These are phyloP conservation scores for Sander lucioperca DNA, from an alignment of 2,113 vertebrate species.

Conservation along the genomic window DNA sequence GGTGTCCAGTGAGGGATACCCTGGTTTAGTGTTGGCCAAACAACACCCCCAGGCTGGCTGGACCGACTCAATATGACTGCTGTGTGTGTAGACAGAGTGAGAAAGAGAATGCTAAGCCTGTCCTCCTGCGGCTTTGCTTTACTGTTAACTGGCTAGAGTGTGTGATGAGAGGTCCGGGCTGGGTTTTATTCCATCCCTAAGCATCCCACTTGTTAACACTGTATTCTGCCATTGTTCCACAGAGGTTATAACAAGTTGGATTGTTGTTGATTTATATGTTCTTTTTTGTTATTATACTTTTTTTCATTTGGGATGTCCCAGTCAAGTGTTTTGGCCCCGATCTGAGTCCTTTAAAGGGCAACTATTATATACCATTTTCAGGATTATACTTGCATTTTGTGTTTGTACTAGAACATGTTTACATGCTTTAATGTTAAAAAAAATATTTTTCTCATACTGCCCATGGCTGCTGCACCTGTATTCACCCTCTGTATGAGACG, in stretches of 20 bases:
- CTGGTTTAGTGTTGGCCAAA: slow-evolving; percentile 69
- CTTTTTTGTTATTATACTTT: background rate
- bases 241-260: background rate
- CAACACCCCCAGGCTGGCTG: slow-evolving; percentile 72
- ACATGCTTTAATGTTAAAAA: too few species aligned
- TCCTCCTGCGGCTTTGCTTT: slow-evolving; percentile 34
- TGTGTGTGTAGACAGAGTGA: slow-evolving; percentile 24
- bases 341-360: too few species aligned
- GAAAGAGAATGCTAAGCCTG: background rate
- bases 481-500: too few species aligned
- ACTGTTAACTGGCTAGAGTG: slow-evolving; percentile 19
- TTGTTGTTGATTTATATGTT: too few species aligned
- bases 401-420: too few species aligned
- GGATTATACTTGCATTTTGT: too few species aligned
- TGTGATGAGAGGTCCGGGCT: slow-evolving; percentile 14
- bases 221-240: background rate
- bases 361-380: too few species aligned
- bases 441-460: too few species aligned
- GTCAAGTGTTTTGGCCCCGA: background rate
- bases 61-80: slow-evolving; percentile 46
- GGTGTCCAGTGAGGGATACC: slow-evolving; percentile 74
- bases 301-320: background rate
- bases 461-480: too few species aligned
- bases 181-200: background rate
- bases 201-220: background rate